Conservation (phyloP, 2,888 invertebrate species). For the Euclidia mi region DNA sequence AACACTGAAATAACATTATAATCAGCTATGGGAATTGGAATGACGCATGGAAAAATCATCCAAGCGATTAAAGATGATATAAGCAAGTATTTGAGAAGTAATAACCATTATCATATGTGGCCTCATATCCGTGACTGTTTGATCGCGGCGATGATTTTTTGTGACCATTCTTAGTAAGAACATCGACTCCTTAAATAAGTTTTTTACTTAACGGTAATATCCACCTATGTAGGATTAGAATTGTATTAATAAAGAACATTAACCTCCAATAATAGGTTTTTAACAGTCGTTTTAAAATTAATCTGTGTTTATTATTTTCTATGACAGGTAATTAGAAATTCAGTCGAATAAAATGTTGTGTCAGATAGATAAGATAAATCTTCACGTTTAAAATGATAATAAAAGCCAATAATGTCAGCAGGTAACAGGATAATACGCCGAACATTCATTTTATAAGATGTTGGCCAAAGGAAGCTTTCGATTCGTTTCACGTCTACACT, state of each 20-base stretch:
- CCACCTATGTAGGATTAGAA: neutral
- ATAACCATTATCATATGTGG: slow-evolving; percentile 19
- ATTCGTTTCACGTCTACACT: no score
- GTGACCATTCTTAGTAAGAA: slow-evolving; percentile 4
- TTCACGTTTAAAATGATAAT: no score
- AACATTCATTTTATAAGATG: no score
- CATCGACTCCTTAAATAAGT: slow-evolving; percentile 1
- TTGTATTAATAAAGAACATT: neutral
- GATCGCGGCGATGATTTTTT: slow-evolving; percentile 12
- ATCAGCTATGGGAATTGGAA: neutral
- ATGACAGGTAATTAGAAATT: neutral
- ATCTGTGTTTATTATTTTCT: neutral
- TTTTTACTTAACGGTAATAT: slow-evolving; percentile 1
- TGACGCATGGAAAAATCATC: slow-evolving; percentile 12
- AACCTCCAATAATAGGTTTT: neutral
- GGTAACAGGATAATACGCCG: no score
- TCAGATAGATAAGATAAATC: no score
- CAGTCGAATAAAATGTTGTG: no score
- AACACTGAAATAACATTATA: neutral
- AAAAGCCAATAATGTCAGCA: no score
- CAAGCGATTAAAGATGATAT: slow-evolving; percentile 27
- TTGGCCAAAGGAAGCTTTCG: no score
- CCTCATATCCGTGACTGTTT: slow-evolving; percentile 18
- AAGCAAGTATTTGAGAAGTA: slow-evolving; percentile 27
- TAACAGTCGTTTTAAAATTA: no score